Evolutionary conservation across 2,888 invertebrate genomes (phyloP).

Genomic region (Clitarchus hookeri): DNA sequence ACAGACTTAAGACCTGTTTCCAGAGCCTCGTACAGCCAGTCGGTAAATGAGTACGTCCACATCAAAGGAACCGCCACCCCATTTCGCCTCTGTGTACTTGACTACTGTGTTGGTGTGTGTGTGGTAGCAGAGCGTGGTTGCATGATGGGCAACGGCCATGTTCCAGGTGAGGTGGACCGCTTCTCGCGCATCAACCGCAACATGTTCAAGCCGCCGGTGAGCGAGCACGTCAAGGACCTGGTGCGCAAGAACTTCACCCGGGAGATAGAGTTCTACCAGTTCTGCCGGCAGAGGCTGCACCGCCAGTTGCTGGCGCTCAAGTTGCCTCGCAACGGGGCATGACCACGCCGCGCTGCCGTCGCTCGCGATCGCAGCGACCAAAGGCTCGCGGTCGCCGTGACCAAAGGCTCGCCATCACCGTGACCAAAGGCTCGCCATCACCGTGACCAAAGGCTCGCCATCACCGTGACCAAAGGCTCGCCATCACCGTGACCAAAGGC

Average conservation of each 20-base stretch:
- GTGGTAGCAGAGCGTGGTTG: too few relatives aligned
- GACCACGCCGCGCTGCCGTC: background rate
- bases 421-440: background rate
- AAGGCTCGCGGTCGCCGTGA: background rate
- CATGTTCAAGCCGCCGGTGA: constrained; percentile 84
- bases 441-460: too few relatives aligned
- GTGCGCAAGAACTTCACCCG: constrained; percentile 84
- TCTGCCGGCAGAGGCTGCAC: constrained; percentile 82
- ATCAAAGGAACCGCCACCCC: too few relatives aligned
- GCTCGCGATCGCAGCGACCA: background rate
- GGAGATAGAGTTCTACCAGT: constrained; percentile 91
- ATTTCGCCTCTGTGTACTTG: too few relatives aligned
- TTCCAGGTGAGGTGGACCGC: constrained; percentile 73
- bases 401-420: background rate
- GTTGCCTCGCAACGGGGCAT: constrained; percentile 53
- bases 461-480: background rate
- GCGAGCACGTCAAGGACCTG: constrained; percentile 82
- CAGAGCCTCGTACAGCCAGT: too few relatives aligned
- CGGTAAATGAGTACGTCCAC: too few relatives aligned
- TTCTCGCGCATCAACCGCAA: constrained; percentile 83
- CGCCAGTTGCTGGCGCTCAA: constrained; percentile 76
- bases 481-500: background rate
- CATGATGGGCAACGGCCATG: background rate
- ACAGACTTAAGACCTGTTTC: too few relatives aligned
- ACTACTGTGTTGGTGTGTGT: too few relatives aligned